Base-by-base conservation (phyloP, 2,113 vertebrate species). In the Phaetusa simplex region DNA sequence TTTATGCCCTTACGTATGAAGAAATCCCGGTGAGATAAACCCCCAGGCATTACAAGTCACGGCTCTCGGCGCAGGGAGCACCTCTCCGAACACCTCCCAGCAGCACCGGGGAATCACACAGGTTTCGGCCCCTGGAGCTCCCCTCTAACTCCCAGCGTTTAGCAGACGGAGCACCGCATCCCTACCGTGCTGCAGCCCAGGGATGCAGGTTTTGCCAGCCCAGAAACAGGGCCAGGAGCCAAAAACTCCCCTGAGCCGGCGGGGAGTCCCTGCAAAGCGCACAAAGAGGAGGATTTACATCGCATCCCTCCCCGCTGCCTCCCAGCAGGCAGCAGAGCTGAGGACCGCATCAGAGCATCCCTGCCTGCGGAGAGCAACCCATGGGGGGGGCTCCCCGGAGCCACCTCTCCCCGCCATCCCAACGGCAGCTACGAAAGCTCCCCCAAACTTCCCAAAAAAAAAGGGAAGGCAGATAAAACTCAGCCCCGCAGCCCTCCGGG, bases 1-100 rank as follows among this genome's bases (percentile, higher is more conserved):
- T 79, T 49, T 14, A 64, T 5, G 23, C 7, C 32, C 9, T 43
- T 6, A 38, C 0, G 1, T 6, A 50, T 0, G 4, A 79, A 72
- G 62, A 49, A 85, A 69, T 11, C 77, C 74, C 12, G 3, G 21
- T 2, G 42, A 58, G 79, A 49, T 11, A 62, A 91, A n/a, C 17
- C 66, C 90, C 32, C 36, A 12, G 84, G 10, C 52, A 40, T 4
- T 0, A 67, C 9, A 11, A 50, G 43, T 55, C 32, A 17, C 4
- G 1, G 50, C 45, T 58, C 71, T n/a, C 2, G 0, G 88, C 2
- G 0, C 56, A 12, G 22, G 17, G 29, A 88, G 26, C 61, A 26
- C 23, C 47, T 76, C 67, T 66, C 64, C 29, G 1, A 77, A 47
- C 78, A 27, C 49, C 69, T 30, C 52, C 14, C 91, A 67, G 80